Evolutionary conservation across 1,140 invertebrate genomes (phyloP), one percentile per base, ranked within the genome.

Genomic region (Cydia fagiglandana): DNA sequence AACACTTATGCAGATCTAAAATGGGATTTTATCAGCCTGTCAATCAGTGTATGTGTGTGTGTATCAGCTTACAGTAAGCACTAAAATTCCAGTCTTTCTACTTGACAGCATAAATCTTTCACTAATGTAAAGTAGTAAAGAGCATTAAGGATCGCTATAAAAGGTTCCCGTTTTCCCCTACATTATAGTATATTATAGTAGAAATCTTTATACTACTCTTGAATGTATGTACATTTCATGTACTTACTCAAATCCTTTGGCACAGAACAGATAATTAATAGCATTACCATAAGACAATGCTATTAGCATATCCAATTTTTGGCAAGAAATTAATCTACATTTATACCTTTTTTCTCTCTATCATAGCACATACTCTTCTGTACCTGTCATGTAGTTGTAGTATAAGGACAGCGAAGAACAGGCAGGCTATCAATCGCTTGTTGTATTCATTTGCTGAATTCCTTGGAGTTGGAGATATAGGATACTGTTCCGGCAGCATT

Each of bases 231-330:
- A 34, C 34, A 6, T 53, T n/a, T 53, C 15, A 53, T 53, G 15
- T 53, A 53, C n/a, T 53, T 53, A 53, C 50, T 53, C 50, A 53
- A 53, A 53, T 17, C 50, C 50, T 53, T 47, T 53, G 50, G 50
- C 50, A 53, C 50, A 53, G 50, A 53, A 53, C 5, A 53, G 50
- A 50, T 50, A 50, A 47, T 47, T 47, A 38, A 38, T 15, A 50
- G 13, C 15, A 15, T 4, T 50, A 15, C n/a, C 50, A 53, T 53
- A 53, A 53, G n/a, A 17, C 15, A 50, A 50, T 50, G 12, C 47
- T 50, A 50, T 50, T 50, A 50, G 4, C 47, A 50, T 50, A 50
- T 50, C 47, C 4, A 50, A 15, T 15, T 2, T 50, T 50, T 50
- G 47, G 47, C 12, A 50, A 9, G 4, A 50, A 15, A 41, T 41